A percentile compares a stretch with the other conserved stretches of the same genome.
These are phyloP conservation scores for Tenthredo mesomela DNA, from an alignment of 2,888 invertebrate genomes.

Conservation along the genomic window DNA sequence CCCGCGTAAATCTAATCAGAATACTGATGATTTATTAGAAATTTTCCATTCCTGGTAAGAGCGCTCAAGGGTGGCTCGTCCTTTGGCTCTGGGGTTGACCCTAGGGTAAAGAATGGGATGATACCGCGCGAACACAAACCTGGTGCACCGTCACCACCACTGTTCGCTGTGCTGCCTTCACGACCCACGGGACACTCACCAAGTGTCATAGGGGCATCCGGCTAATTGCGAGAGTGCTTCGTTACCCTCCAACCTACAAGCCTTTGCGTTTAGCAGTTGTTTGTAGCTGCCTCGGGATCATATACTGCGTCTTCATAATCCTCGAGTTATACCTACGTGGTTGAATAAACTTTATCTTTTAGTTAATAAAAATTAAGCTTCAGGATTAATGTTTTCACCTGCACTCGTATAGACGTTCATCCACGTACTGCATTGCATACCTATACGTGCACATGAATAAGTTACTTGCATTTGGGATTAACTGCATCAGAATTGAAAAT, in stretches of 20 bases:
- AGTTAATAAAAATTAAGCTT: constrained; percentile 14
- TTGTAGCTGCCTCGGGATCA: constrained; percentile 62
- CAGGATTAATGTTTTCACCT: background rate
- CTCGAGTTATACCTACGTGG: background rate
- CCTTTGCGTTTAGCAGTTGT: constrained; percentile 75
- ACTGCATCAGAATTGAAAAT: background rate
- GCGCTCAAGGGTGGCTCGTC: constrained; percentile 28
- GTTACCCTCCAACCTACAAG: constrained; percentile 74
- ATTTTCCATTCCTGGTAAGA: constrained; percentile 11
- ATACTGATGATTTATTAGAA: constrained; percentile 24
- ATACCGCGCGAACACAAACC: constrained; percentile 7
- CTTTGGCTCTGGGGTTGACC: constrained; percentile 40
- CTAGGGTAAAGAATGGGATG: constrained; percentile 36
- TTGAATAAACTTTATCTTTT: constrained; percentile 2
- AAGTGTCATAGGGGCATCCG: constrained; percentile 73
- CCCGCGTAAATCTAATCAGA: constrained; percentile 28
- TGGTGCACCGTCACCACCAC: constrained; percentile 21
- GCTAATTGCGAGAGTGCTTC: constrained; percentile 76
- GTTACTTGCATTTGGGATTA: background rate
- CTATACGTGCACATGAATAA: background rate
- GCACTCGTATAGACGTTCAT: background rate
- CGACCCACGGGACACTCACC: constrained; percentile 67
- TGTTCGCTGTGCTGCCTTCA: background rate
- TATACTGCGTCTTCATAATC: constrained; percentile 48
- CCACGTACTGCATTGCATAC: background rate